Conservation (phyloP, 2,113 vertebrate species). For the Thinocorus orbignyianus region DNA sequence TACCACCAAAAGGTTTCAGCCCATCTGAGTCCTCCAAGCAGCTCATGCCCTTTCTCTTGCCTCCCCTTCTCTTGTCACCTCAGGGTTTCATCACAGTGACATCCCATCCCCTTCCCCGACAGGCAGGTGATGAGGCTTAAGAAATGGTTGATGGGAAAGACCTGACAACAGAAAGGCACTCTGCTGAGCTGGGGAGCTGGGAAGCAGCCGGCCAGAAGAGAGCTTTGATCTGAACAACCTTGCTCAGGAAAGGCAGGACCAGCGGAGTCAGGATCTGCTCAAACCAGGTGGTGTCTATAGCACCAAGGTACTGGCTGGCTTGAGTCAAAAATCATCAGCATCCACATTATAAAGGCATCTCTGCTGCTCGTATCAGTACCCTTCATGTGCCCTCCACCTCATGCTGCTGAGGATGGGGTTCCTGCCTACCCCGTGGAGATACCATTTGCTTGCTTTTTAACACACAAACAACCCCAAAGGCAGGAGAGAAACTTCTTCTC, state of each 20-base stretch:
- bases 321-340: neutral
- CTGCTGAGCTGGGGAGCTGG: neutral
- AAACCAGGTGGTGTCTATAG: neutral
- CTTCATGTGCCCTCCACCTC: neutral
- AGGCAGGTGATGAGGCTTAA: neutral
- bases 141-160: neutral
- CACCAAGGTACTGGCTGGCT: neutral
- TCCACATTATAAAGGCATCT: neutral
- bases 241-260: neutral
- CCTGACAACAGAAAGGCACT: neutral
- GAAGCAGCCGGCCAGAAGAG: neutral
- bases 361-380: neutral
- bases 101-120: rapidly evolving
- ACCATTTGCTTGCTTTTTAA: neutral
- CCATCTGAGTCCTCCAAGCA: neutral
- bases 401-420: neutral
- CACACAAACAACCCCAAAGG: neutral
- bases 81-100: neutral
- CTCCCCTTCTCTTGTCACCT: neutral
- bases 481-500: neutral
- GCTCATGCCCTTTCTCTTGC: neutral
- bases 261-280: neutral
- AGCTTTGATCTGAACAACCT: neutral
- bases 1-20: neutral
- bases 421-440: neutral